These are phyloP conservation scores for Pantherophis alleghaniensis DNA, from an alignment of 2,797 vertebrate species.

Conservation along the genomic window DNA sequence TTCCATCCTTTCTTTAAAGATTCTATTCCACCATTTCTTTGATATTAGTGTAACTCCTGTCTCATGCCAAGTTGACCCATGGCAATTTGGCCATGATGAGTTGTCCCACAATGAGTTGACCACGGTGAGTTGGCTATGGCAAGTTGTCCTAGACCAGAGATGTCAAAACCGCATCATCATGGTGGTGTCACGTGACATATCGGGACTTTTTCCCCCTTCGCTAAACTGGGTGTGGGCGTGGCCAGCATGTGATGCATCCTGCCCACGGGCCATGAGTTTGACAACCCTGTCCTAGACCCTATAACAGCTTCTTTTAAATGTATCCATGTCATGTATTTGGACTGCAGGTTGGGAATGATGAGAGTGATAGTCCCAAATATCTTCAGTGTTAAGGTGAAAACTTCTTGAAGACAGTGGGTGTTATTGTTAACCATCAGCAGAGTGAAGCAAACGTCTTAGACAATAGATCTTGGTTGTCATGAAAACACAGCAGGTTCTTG, in stretches of 20 bases:
- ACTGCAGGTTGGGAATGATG: neutral
- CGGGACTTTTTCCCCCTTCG: too few relatives aligned
- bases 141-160: too few relatives aligned
- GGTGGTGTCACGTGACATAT: too few relatives aligned
- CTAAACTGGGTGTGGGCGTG: too few relatives aligned
- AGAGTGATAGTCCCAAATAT: neutral
- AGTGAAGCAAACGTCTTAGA: neutral
- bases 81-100: neutral
- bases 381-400: neutral
- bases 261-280: too few relatives aligned
- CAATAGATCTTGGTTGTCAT: neutral
- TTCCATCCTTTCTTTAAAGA: too few relatives aligned
- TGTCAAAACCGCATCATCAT: too few relatives aligned
- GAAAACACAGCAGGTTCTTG: neutral
- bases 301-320: neutral
- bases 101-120: neutral
- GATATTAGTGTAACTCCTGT: neutral
- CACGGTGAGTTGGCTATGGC: neutral
- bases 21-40: too few relatives aligned
- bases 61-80: neutral
- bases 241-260: too few relatives aligned
- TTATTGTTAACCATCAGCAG: neutral
- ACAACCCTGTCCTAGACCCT: neutral
- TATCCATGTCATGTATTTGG: neutral
- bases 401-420: neutral